Conservation (phyloP, 2,888 invertebrate species). For the Autographa gamma region DNA sequence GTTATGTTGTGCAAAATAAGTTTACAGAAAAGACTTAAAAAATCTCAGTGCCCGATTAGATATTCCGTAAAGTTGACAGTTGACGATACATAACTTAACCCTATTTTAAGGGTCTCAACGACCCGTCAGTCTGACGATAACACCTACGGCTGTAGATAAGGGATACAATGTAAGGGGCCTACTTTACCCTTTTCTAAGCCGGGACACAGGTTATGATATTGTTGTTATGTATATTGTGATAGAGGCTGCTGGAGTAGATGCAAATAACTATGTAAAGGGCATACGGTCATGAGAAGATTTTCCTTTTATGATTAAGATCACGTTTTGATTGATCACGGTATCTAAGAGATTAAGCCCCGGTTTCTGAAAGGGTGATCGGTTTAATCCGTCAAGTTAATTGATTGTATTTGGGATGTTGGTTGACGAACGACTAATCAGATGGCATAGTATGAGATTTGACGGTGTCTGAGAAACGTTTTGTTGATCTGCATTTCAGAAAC, state of each 20-base stretch:
- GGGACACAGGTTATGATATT: constrained; percentile 4
- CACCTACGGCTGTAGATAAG: neutral
- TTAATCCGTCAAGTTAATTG: too few relatives aligned
- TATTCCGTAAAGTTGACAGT: neutral
- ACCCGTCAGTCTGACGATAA: neutral
- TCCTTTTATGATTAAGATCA: neutral
- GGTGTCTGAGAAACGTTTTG: too few relatives aligned
- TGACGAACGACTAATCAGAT: too few relatives aligned
- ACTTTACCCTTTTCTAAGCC: constrained; percentile 2
- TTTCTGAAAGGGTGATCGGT: too few relatives aligned
- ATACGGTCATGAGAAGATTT: neutral
- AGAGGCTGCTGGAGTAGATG: neutral
- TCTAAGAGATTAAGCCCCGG: neutral
- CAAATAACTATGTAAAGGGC: neutral
- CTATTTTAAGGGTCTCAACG: constrained; percentile 4
- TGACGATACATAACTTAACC: constrained; percentile 4
- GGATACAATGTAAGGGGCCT: neutral
- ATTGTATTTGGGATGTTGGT: too few relatives aligned
- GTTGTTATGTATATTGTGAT: constrained; percentile 1
- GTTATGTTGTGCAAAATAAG: too few relatives aligned
- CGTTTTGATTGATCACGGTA: neutral
- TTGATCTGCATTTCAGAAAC: too few relatives aligned
- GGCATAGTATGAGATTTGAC: too few relatives aligned
- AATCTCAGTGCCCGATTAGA: neutral
- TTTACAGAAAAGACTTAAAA: neutral